Conservation (phyloP, 2,888 invertebrate genomes). For the Entomobrya proxima region DNA sequence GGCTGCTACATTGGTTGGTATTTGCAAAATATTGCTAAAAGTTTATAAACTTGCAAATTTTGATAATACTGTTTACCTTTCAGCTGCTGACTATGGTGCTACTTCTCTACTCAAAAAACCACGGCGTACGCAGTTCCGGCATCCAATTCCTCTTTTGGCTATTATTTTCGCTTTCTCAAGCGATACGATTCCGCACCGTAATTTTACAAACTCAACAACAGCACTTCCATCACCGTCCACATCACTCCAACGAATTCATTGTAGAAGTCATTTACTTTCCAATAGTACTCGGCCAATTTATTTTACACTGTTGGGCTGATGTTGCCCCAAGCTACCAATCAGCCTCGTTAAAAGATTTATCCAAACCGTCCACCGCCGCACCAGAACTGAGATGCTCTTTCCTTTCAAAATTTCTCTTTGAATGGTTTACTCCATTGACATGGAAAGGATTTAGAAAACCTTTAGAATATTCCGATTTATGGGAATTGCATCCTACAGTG, state of each 20-base stretch:
- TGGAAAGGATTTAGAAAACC: conserved; percentile 79
- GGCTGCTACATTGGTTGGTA: neutral
- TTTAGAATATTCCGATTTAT: conserved; percentile 79
- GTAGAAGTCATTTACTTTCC: neutral
- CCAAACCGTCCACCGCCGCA: too few species aligned
- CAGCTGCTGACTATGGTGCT: neutral
- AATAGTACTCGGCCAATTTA: neutral
- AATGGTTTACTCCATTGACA: conserved; percentile 80
- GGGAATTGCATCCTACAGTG: conserved; percentile 79
- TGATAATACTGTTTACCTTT: neutral
- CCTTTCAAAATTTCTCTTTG: conserved; percentile 79
- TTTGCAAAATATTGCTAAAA: neutral
- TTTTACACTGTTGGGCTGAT: neutral
- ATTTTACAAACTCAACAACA: neutral
- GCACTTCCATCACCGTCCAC: neutral
- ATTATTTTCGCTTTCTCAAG: neutral
- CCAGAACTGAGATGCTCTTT: conserved; percentile 79
- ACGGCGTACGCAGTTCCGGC: neutral
- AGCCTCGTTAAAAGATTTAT: too few species aligned
- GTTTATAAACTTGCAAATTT: neutral
- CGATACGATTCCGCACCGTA: neutral
- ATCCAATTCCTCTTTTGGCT: neutral
- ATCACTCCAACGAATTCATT: neutral
- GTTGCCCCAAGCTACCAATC: too few species aligned
- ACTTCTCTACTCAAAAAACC: neutral